Evolutionary conservation across 2,888 invertebrate species (phyloP).

Genomic region (Meta bourneti): DNA sequence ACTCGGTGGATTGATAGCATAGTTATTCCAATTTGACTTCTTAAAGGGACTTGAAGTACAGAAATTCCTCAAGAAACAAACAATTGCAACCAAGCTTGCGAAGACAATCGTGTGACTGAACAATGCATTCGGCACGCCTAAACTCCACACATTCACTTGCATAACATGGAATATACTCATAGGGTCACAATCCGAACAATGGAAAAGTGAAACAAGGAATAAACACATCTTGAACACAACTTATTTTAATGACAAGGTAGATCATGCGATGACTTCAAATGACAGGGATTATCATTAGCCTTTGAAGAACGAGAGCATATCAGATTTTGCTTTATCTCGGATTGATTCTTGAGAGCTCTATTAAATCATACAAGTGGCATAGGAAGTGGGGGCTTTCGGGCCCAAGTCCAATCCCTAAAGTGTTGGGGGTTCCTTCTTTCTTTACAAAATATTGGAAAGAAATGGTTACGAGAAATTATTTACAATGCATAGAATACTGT

Average conservation of each 20-base stretch:
- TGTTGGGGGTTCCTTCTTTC: too few relatives aligned
- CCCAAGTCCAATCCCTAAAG: too few relatives aligned
- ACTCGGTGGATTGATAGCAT: too few relatives aligned
- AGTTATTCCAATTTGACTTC: neutral
- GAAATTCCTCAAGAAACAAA: neutral
- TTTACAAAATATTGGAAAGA: too few relatives aligned
- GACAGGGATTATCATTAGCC: too few relatives aligned
- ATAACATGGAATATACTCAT: neutral
- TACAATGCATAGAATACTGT: too few relatives aligned
- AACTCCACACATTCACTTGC: constrained; percentile 20
- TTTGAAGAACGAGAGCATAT: too few relatives aligned
- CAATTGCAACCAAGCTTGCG: neutral
- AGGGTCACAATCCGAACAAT: constrained; percentile 12
- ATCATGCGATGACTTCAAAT: neutral
- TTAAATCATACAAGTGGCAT: too few relatives aligned
- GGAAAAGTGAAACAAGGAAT: neutral
- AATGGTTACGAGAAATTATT: too few relatives aligned
- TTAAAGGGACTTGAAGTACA: neutral
- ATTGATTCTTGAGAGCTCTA: too few relatives aligned
- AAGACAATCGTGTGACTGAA: neutral
- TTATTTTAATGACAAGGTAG: neutral
- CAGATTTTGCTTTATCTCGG: too few relatives aligned
- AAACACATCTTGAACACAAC: neutral
- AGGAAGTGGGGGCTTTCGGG: too few relatives aligned
- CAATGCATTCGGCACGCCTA: constrained; percentile 17